phyloP scores from a whole-genome alignment of 2,797 vertebrate species.

The Moxostoma hubbsi region DNA sequence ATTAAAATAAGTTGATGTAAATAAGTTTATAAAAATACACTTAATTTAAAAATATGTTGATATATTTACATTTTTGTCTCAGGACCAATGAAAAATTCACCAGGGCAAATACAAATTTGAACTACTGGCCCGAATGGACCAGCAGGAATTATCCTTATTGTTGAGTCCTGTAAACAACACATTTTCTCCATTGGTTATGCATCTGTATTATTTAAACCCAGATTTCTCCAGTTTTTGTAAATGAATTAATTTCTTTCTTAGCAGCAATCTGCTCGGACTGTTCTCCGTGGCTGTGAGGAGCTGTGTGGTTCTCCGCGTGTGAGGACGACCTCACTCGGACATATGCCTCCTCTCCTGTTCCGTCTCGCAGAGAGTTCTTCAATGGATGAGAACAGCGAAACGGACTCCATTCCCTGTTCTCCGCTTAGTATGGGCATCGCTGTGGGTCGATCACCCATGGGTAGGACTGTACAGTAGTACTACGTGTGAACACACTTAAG shows the following conservation, averaged over 20 bases:
- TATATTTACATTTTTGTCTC: no score
- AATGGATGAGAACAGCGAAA: conserved; percentile 89
- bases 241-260: background rate
- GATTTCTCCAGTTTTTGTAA: background rate
- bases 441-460: conserved; percentile 66
- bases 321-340: conserved; percentile 83
- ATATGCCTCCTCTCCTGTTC: conserved; percentile 80
- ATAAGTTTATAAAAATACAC: no score
- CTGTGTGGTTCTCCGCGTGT: conserved; percentile 88
- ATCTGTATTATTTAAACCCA: background rate
- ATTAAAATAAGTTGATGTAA: no score
- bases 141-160: no score
- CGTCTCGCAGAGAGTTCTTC: conserved; percentile 93
- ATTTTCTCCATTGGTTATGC: background rate
- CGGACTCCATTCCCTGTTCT: conserved; percentile 88
- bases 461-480: conserved; percentile 44
- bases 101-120: no score
- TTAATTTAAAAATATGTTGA: no score
- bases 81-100: no score
- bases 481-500: background rate
- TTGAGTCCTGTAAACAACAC: background rate
- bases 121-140: no score
- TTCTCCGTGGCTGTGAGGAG: conserved; percentile 91
- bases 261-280: conserved; percentile 90
- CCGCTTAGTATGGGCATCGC: conserved; percentile 60